phyloP scores from a whole-genome alignment of 2,797 vertebrate genomes.

The Sylvilagus floridanus region DNA sequence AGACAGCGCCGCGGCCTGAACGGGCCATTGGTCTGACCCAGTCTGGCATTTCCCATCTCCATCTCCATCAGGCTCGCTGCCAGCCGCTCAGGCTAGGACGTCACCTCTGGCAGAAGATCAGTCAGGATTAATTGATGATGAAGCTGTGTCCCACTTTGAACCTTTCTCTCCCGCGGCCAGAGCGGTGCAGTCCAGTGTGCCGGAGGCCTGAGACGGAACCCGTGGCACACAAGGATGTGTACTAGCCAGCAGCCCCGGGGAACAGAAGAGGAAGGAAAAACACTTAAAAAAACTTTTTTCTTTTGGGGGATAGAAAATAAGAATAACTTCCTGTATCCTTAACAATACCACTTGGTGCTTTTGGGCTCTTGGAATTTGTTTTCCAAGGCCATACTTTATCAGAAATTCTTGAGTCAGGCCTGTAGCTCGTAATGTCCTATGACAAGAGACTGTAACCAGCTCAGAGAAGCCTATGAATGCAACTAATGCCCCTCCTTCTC shows the following conservation, averaged over 20 bases:
- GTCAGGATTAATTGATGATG: slow-evolving; percentile 68
- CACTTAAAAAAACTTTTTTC: neutral
- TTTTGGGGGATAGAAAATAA: neutral
- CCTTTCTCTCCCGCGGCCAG: neutral
- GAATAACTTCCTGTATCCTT: neutral
- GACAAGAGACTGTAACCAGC: neutral
- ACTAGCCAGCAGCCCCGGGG: neutral
- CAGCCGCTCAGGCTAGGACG: slow-evolving; percentile 48
- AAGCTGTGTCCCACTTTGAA: slow-evolving; percentile 70
- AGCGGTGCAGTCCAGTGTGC: neutral
- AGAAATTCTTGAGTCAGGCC: neutral
- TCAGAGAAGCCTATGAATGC: neutral
- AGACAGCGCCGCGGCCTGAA: slow-evolving; percentile 42
- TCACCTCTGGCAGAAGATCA: slow-evolving; percentile 73
- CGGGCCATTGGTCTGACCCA: slow-evolving; percentile 51
- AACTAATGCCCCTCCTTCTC: neutral
- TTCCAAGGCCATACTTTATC: neutral
- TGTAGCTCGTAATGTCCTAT: neutral
- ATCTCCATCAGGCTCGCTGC: slow-evolving; percentile 68
- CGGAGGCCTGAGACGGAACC: neutral
- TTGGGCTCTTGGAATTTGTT: neutral
- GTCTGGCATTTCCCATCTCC: slow-evolving; percentile 74
- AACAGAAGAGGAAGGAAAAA: neutral
- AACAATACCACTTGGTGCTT: neutral
- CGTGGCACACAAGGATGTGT: neutral